Conservation (phyloP, 2,888 invertebrate species). For the Polydrusus pterygomalis region DNA sequence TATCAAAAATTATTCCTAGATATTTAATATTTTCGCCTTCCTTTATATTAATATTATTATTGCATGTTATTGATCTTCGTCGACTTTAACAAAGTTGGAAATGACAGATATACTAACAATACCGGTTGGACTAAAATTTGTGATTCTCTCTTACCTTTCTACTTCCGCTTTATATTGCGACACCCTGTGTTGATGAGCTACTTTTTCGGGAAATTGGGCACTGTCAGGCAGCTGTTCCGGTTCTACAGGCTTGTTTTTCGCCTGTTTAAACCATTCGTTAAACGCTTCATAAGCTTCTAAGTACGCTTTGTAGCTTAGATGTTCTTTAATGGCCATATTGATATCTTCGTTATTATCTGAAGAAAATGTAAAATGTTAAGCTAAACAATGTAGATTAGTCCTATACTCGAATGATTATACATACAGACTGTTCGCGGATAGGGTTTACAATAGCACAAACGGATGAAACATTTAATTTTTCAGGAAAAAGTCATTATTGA, state of each 20-base stretch:
- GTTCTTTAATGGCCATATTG: slow-evolving; percentile 81
- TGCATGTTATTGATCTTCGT: no score
- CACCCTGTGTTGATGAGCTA: slow-evolving; percentile 89
- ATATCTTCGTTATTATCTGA: slow-evolving; percentile 67
- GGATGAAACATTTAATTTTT: no score
- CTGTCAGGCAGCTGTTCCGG: slow-evolving; percentile 77
- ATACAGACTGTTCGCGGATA: no score
- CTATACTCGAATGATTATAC: no score
- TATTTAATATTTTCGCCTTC: not conserved
- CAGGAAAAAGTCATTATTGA: no score
- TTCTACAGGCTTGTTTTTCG: slow-evolving; percentile 84
- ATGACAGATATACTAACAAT: no score
- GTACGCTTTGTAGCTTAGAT: slow-evolving; percentile 91
- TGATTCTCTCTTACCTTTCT: slow-evolving; percentile 73
- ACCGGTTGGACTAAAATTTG: no score
- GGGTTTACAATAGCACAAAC: no score
- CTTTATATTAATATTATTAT: not conserved
- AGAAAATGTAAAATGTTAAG: not conserved
- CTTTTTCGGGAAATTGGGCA: slow-evolving; percentile 89
- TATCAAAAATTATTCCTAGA: no score
- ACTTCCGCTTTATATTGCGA: slow-evolving; percentile 87
- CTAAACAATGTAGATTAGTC: no score
- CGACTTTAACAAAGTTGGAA: no score
- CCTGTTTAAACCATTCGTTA: slow-evolving; percentile 91
- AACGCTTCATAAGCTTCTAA: slow-evolving; percentile 91